Evolutionary conservation across 2,888 invertebrate genomes (phyloP).

Genomic region (Didymodactylos carnosus): DNA sequence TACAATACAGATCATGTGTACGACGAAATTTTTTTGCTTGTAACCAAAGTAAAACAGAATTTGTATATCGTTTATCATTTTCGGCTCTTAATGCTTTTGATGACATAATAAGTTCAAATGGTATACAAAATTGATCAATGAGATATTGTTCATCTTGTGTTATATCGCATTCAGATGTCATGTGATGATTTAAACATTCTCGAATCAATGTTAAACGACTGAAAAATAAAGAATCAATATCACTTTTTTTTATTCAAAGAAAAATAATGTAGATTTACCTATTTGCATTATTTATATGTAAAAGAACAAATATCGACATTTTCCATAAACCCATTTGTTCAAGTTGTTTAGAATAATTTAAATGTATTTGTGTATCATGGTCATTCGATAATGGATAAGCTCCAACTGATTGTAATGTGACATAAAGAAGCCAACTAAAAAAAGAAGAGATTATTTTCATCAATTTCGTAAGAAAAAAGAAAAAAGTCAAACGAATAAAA

Average conservation of each 20-base stretch:
- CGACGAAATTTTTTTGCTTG: neutral
- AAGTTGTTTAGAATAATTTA: conserved; percentile 41
- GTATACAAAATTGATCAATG: neutral
- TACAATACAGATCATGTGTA: neutral
- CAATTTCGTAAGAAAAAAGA: neutral
- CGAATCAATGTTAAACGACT: neutral
- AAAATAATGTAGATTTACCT: conserved; percentile 18
- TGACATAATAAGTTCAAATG: neutral
- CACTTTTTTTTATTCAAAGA: neutral
- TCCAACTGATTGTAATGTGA: neutral
- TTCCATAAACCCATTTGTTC: conserved; percentile 65
- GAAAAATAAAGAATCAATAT: neutral
- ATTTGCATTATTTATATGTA: conserved; percentile 30
- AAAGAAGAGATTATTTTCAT: too few species aligned
- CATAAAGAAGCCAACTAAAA: neutral
- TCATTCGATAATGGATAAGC: neutral
- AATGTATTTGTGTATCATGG: neutral
- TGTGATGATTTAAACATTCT: neutral
- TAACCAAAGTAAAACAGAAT: neutral
- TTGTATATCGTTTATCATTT: neutral
- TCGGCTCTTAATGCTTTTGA: neutral
- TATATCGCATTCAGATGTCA: neutral
- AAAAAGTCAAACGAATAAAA: too few species aligned
- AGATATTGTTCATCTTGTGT: neutral
- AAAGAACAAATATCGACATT: conserved; percentile 58